Evolutionary conservation across 1,140 invertebrate species (phyloP).

Genomic region (Mamestra configurata): DNA sequence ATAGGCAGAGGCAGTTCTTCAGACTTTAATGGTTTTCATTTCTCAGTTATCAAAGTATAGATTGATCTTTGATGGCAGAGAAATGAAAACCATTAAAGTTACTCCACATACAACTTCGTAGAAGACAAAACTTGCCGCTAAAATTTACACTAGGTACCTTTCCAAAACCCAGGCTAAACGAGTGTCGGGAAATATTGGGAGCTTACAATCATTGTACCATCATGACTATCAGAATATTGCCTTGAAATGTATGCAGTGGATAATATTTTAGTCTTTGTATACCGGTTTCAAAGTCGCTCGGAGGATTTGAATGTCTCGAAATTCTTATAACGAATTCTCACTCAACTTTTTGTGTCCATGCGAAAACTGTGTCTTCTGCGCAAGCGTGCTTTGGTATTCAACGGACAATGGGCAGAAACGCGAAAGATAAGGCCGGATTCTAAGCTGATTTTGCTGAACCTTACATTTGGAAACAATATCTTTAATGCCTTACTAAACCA

Average conservation of each 20-base stretch:
- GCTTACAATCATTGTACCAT: neutral
- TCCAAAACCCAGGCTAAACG: too few relatives aligned
- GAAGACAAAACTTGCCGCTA: too few relatives aligned
- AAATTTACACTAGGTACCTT: too few relatives aligned
- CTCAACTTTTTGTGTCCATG: conserved; percentile 14
- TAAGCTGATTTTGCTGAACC: neutral
- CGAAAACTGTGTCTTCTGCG: conserved; percentile 9
- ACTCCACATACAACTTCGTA: too few relatives aligned
- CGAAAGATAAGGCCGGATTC: neutral
- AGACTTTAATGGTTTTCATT: too few relatives aligned
- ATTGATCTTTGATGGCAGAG: too few relatives aligned
- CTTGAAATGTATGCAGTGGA: conserved; percentile 17
- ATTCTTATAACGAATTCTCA: conserved; percentile 41
- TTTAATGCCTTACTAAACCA: neutral
- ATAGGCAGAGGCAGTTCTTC: too few relatives aligned
- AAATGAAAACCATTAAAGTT: too few relatives aligned
- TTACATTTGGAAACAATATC: neutral
- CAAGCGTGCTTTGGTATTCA: neutral
- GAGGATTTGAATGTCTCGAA: conserved; percentile 45
- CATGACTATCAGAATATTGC: conserved; percentile 4
- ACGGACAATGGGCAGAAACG: conserved; percentile 22
- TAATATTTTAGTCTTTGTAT: conserved; percentile 38
- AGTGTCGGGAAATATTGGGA: too few relatives aligned
- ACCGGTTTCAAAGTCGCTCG: conserved; percentile 35
- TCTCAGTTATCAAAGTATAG: too few relatives aligned